Base-by-base conservation (phyloP, 2,888 invertebrate genomes). In the Drosophila pegasa region DNA sequence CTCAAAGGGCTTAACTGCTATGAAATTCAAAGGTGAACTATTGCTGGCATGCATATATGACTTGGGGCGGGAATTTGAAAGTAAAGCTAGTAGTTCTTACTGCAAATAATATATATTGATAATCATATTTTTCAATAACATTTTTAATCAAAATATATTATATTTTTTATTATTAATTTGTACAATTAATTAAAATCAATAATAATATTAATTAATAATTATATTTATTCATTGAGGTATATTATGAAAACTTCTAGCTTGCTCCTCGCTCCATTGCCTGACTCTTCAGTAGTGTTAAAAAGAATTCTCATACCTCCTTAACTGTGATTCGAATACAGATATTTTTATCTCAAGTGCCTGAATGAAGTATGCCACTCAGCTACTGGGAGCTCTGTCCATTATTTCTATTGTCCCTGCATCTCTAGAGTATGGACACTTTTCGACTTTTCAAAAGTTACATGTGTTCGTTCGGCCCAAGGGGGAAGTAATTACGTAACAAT, bases 401-500 rank as follows among this genome's bases (percentile, higher is more conserved):
- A 7, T 12, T 16, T 7, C 29, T 7, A 27, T 16, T 45, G 3
- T 27, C 10, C 16, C 2, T 2, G 10, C 10, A 16, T 27, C 43
- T 27, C 25, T 10, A 25, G 25, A 10, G 25, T 27, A 43, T 43
- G 16, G 25, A 16, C 43, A 25, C 25, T 43, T 41, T 7, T 18
- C 14, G 18, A 31, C 14, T 14, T 18, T 20, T 55, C 8, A 22
- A 25, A 43, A 55, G 22, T 27, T 12, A 12, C 41, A 41, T 31
- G 38, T 52, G 27, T 38, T n/a, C n/a, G 52, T 20, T 10, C 2
- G 20, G 14, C 33, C 31, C 29, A 9, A 16, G 31, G 33, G 14
- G 33, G 9, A n/a, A 25, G 47, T 41, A 47, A 45, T 50, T 38
- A 41, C 20, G 54, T 37, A 33, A 37, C 25, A 69, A 31, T 41